phyloP scores from a whole-genome alignment of 1,140 invertebrate genomes.

The Zaprionus ghesquierei region DNA sequence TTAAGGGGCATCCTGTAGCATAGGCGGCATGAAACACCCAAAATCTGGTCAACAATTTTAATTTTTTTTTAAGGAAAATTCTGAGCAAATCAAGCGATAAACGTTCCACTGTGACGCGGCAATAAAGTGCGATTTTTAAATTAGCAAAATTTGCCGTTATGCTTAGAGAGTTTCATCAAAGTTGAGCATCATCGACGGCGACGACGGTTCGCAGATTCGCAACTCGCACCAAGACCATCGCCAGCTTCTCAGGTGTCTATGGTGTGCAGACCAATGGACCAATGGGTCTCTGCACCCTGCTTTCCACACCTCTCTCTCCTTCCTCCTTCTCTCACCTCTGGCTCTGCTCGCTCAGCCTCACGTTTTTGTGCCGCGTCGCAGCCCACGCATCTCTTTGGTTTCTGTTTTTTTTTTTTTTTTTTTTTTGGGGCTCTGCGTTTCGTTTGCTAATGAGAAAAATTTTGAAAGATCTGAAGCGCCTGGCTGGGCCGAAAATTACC shows the following conservation, averaged over 20 bases:
- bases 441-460: slow-evolving; percentile 33
- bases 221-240: no score
- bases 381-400: background rate
- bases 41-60: no score
- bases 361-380: background rate
- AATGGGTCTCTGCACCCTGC: background rate
- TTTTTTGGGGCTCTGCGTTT: background rate
- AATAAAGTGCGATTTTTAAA: background rate
- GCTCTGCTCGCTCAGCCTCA: background rate
- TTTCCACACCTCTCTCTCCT: background rate
- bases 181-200: background rate
- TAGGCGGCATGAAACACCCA: no score
- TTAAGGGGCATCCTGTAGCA: no score
- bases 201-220: background rate
- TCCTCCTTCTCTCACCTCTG: background rate
- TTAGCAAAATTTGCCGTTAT: background rate
- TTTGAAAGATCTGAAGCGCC: slow-evolving; percentile 16
- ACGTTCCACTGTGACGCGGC: background rate
- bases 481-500: slow-evolving; percentile 20
- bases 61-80: no score
- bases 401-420: background rate
- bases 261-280: background rate
- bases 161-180: background rate
- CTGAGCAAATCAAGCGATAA: background rate
- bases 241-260: background rate